Conservation (phyloP, 2,888 invertebrate genomes). For the Camponotus fellah region DNA sequence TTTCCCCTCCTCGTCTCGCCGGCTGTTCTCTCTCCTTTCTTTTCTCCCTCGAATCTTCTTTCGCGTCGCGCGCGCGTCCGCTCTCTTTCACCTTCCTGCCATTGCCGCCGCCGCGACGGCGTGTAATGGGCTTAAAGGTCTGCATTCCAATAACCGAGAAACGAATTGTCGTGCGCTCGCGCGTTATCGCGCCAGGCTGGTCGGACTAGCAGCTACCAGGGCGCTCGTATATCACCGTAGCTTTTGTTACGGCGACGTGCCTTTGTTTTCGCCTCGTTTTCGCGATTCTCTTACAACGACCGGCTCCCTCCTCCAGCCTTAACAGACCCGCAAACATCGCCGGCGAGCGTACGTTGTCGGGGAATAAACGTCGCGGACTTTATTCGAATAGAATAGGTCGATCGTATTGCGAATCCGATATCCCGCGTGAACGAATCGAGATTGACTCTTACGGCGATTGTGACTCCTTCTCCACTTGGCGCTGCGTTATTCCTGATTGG, state of each 20-base stretch:
- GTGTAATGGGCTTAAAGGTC: constrained; percentile 57
- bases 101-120: constrained; percentile 26
- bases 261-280: constrained; percentile 79
- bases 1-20: background rate
- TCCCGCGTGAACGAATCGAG: constrained; percentile 4
- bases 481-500: background rate
- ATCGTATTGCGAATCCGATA: background rate
- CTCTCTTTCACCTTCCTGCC: constrained; percentile 10
- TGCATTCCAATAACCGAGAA: constrained; percentile 74
- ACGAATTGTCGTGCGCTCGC: constrained; percentile 72
- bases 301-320: constrained; percentile 31
- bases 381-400: constrained; percentile 28
- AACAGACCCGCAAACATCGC: constrained; percentile 7
- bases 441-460: background rate
- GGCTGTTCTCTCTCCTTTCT: background rate
- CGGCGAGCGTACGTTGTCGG: background rate
- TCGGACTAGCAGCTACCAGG: constrained; percentile 40
- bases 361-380: constrained; percentile 1
- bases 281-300: constrained; percentile 72
- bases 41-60: background rate
- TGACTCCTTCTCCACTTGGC: background rate
- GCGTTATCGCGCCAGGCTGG: constrained; percentile 68
- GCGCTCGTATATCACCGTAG: constrained; percentile 77
- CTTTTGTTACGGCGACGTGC: constrained; percentile 78
- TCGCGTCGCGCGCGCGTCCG: background rate